phyloP scores from a whole-genome alignment of 2,888 invertebrate genomes.

The Acanthoscelides obtectus region DNA sequence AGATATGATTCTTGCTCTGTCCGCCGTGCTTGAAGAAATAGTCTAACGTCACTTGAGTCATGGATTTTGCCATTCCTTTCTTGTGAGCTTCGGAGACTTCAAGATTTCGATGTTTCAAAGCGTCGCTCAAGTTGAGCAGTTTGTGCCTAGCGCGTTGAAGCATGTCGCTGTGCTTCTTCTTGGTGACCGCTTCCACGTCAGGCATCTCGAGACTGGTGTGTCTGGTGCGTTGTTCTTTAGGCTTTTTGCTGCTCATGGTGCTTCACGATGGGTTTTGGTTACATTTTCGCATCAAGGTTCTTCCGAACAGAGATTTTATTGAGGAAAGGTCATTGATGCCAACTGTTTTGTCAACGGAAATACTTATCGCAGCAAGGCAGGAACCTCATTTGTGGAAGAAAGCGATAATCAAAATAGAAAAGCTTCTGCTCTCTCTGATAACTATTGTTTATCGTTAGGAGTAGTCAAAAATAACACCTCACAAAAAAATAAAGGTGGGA shows the following conservation, averaged over 20 bases:
- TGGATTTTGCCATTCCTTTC: slow-evolving; percentile 41
- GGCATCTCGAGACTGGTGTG: slow-evolving; percentile 47
- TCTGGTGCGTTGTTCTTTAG: slow-evolving; percentile 46
- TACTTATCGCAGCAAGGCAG: too few species aligned
- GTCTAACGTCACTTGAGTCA: slow-evolving; percentile 49
- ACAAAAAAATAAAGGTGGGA: too few species aligned
- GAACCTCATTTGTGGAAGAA: too few species aligned
- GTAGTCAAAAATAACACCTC: too few species aligned
- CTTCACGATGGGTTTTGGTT: background rate
- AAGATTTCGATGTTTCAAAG: slow-evolving; percentile 46
- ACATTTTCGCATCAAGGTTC: background rate
- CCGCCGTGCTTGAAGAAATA: slow-evolving; percentile 47
- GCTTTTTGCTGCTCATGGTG: slow-evolving; percentile 30
- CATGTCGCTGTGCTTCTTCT: slow-evolving; percentile 48
- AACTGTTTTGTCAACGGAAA: too few species aligned
- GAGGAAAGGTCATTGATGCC: too few species aligned
- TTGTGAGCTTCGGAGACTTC: slow-evolving; percentile 29
- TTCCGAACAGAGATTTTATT: too few species aligned
- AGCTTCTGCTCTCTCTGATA: too few species aligned
- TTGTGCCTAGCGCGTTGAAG: slow-evolving; percentile 41
- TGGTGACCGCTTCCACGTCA: slow-evolving; percentile 41
- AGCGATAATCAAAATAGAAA: too few species aligned
- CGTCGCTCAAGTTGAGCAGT: slow-evolving; percentile 41
- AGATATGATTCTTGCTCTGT: slow-evolving; percentile 38
- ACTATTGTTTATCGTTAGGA: too few species aligned